phyloP scores from a whole-genome alignment of 2,113 vertebrate species.

The Oxyruncus cristatus region DNA sequence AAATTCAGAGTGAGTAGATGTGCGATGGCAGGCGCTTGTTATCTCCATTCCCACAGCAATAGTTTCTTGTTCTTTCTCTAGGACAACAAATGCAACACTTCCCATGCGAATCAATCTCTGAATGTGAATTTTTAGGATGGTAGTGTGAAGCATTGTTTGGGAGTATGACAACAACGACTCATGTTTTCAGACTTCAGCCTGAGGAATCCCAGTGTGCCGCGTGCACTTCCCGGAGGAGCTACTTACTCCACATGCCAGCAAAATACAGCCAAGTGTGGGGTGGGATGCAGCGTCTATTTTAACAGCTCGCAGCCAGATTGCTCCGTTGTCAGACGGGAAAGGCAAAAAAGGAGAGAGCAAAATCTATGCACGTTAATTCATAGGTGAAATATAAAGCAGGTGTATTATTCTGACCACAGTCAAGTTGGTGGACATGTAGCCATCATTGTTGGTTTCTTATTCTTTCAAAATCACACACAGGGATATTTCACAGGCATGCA shows the following conservation, averaged over 20 bases:
- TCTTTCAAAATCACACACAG: not conserved
- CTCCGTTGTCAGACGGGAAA: conserved; percentile 5
- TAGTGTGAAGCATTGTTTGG: not conserved
- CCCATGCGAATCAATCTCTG: not conserved
- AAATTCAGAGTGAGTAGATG: not conserved
- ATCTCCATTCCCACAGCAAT: not conserved
- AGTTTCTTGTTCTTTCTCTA: not conserved
- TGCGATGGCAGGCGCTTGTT: not conserved
- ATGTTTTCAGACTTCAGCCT: not conserved
- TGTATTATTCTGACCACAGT: not conserved
- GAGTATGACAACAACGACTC: fast-evolving
- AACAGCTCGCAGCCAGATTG: not conserved
- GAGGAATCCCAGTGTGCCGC: not conserved
- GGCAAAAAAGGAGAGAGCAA: not conserved
- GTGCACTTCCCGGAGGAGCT: not conserved
- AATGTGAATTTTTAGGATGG: not conserved
- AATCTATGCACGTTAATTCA: not conserved
- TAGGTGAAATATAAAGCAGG: not conserved
- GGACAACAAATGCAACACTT: not conserved
- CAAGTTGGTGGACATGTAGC: fast-evolving
- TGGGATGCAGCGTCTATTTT: not conserved
- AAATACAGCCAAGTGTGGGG: not conserved
- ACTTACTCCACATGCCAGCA: not conserved
- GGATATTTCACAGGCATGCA: not conserved
- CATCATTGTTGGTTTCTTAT: fast-evolving